These are phyloP conservation scores for Mamestra brassicae DNA, from an alignment of 2,888 invertebrate species.

Conservation along the genomic window DNA sequence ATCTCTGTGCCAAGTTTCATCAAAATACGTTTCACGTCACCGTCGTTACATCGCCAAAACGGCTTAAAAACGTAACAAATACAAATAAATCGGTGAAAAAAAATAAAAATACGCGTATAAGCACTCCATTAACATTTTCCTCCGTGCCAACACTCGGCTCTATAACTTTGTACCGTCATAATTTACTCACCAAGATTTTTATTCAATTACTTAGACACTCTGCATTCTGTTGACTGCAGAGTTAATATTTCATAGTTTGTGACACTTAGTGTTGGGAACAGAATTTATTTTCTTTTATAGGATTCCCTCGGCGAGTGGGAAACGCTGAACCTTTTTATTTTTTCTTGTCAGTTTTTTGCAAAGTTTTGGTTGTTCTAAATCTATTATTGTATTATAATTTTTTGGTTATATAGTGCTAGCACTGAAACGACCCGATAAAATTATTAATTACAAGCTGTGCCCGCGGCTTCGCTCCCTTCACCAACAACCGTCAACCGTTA, in stretches of 20 bases:
- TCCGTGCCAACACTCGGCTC: constrained; percentile 23
- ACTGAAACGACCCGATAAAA: too few species aligned
- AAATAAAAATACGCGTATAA: background rate
- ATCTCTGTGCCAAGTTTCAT: too few species aligned
- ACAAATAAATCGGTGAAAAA: too few species aligned
- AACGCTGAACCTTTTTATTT: background rate
- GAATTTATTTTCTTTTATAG: constrained; percentile 49
- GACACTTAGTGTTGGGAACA: constrained; percentile 63
- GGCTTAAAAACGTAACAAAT: too few species aligned
- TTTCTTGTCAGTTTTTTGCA: background rate
- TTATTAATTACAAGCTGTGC: too few species aligned
- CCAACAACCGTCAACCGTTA: too few species aligned
- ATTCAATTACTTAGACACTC: constrained; percentile 69
- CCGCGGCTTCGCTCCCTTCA: too few species aligned
- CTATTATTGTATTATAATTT: background rate
- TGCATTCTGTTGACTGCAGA: constrained; percentile 69
- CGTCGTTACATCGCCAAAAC: too few species aligned
- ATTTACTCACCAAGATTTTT: constrained; percentile 66
- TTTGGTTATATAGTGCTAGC: too few species aligned
- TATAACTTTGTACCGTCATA: constrained; percentile 47
- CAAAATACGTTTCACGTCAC: too few species aligned
- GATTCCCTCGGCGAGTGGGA: background rate
- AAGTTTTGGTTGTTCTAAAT: too few species aligned
- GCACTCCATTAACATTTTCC: constrained; percentile 22
- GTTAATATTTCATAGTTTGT: constrained; percentile 72